Base-by-base conservation (phyloP, 2,888 invertebrate genomes). In the Anticlea derivata region DNA sequence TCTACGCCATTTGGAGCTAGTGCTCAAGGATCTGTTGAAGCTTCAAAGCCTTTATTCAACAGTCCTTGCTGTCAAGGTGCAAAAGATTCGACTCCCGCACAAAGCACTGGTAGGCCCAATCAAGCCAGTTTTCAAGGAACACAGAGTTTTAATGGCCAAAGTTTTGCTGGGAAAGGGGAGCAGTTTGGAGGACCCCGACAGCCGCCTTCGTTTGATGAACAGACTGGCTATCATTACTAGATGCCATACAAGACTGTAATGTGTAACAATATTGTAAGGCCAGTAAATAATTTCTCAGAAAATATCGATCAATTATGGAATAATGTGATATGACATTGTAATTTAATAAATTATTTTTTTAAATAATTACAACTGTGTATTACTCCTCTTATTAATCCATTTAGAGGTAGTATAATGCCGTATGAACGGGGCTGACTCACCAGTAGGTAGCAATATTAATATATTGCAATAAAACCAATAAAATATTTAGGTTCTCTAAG, bases 151-250 rank as follows among this genome's bases (percentile, higher is more conserved):
- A 56, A 50, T 33, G 46, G 63, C 23, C 64, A 68, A 38, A 63
- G 34, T 27, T 65, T 76, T 12, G 64, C 66, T 20, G 83, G 77
- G 1, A 67, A 70, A 50, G 75, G 77, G 1, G 86, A 87, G 56
- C 45, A 68, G n/a, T 89, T 89, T 11, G 78, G 76, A 26, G 83
- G 78, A 10, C 71, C 80, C 0, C 66, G 83, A 55, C 69, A 77
- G 41, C 83, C 86, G 6, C 83, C 87, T 0, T 83, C 71, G 45
- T 90, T 83, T 41, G 83, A 86, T 50, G 67, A 67, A 7, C 64
- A 80, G 65, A 82, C 82, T 38, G 89, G 89, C 22, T 89, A 90
- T 59, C 78, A 87, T 70, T 87, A 88, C 61, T 86, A 31, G 57
- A 75, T 69, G 66, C 68, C 71, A 74, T 71, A 26, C n/a, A 10